Evolutionary conservation across 2,888 invertebrate species (phyloP).

Genomic region (Spilosoma lubricipeda): DNA sequence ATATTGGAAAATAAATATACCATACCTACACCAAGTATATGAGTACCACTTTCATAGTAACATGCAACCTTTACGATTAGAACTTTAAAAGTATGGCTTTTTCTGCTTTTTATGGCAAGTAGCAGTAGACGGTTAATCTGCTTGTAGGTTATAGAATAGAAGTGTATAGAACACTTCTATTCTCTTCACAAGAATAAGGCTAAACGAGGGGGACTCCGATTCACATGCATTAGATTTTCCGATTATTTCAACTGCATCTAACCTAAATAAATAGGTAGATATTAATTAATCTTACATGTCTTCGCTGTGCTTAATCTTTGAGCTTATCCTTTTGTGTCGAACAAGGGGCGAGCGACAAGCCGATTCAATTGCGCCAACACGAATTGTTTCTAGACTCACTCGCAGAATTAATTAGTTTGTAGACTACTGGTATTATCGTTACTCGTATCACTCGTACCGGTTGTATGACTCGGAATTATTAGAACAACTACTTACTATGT

Average conservation of each 20-base stretch:
- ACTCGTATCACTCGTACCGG: constrained; percentile 24
- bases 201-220: too few relatives aligned
- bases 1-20: too few relatives aligned
- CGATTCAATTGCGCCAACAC: constrained; percentile 69
- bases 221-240: background rate
- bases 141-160: too few relatives aligned
- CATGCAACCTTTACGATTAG: too few relatives aligned
- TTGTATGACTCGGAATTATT: constrained; percentile 26
- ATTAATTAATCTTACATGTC: constrained; percentile 7
- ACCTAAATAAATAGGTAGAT: background rate
- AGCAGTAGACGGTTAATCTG: too few relatives aligned
- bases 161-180: too few relatives aligned
- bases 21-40: too few relatives aligned
- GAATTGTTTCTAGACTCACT: constrained; percentile 57
- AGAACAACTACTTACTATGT: background rate
- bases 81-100: too few relatives aligned
- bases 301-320: constrained; percentile 47
- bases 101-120: too few relatives aligned
- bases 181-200: too few relatives aligned
- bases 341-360: constrained; percentile 57
- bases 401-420: constrained; percentile 70
- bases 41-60: too few relatives aligned
- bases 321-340: constrained; percentile 52
- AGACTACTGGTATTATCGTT: constrained; percentile 51
- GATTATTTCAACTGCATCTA: background rate